Base-by-base conservation (phyloP, 2,797 vertebrate species). In the Danio jaintianensis region DNA sequence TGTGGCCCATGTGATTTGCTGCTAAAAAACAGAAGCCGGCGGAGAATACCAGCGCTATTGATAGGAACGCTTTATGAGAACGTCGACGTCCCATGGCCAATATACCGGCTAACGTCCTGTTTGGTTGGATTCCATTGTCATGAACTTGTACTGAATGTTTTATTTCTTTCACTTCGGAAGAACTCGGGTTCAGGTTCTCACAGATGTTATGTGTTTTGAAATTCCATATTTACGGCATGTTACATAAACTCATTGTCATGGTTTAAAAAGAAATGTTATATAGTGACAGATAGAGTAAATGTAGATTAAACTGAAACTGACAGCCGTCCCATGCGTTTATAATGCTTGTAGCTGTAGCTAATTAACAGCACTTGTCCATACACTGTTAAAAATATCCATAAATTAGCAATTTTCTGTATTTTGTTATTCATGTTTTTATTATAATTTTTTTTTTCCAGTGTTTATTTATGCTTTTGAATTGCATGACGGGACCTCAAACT, bases 91-190 rank as follows among this genome's bases (percentile, higher is more conserved):
- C 73, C 18, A 10, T 48, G 80, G 48, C 50, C 53, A 71, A 77
- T 29, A 59, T 11, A 13, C 8, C 15, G 7, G 48, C 40, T 29
- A 59, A 18, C n/a, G 1, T 52, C 84, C 52, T 13, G 82, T 43
- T 43, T 5, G 16, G 47, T 67, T 47, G 42, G 75, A 84, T 85
- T 83, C 82, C 62, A 74, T 9, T 12, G 2, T 56, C 76, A 13
- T 8, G 62, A 40, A 55, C 12, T 69, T 42, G 0, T 29, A 42
- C 45, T n/a, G n/a, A n/a, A 62, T 29, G 48, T 56, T 7, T 20
- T 36, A 1, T 29, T 8, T 53, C 70, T 42, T 75, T 52, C 56
- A 36, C 56, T 16, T 71, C 45, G 22, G 18, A 18, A 13, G n/a
- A 78, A 56, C 72, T 18, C 7, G 29, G 1, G 29, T 75, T 58